Base-by-base conservation (phyloP, 23 tunicate genomes). In the Ascidia mentula region DNA sequence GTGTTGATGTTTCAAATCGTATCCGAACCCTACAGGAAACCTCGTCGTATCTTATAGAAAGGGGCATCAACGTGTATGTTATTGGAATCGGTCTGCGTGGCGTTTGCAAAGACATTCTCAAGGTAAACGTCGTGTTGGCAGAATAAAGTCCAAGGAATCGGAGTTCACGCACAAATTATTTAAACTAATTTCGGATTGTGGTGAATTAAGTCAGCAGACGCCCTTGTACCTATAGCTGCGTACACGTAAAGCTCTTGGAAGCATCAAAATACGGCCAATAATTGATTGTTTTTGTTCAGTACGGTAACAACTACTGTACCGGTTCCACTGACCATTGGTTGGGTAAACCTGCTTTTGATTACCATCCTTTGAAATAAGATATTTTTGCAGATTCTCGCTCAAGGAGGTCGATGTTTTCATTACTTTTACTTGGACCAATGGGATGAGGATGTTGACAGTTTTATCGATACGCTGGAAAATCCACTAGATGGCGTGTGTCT, bases 361-460 rank as follows among this genome's bases (percentile, higher is more conserved):
- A 20, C 72, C 72, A 69, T 12, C 8, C 9, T 7, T 8, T 34
- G 1, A 71, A 71, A 71, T 36, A 3, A 18, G n/a, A n/a, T n/a
- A n/a, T n/a, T n/a, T 30, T 77, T 36, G 28, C 74, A 90, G 96
- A 77, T 90, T 45, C 38, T 90, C 0, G 96, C 96, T 26, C 85
- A 88, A 80, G 96, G 96, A 35, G 96, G 96, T 40, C 38, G 89
- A 69, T 90, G 96, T 69, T 90, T 79, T 46, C 96, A 90, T 75
- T 90, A 85, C 73, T 90, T 90, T 73, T 90, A 74, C 65, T 40
- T 90, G 32, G 74, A 61, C 79, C 46, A 81, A 28, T 90, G 96
- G 96, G 86, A 84, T 46, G 61, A 69, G 24, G 85, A 79, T 59
- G 85, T 90, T 13, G 79, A 80, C 40, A 81, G 74, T 32, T 90